Evolutionary conservation across 64 coral and sea anemone genomes (phyloP), one percentile per base, ranked within the genome.

Genomic region (Montipora efflorescens): DNA sequence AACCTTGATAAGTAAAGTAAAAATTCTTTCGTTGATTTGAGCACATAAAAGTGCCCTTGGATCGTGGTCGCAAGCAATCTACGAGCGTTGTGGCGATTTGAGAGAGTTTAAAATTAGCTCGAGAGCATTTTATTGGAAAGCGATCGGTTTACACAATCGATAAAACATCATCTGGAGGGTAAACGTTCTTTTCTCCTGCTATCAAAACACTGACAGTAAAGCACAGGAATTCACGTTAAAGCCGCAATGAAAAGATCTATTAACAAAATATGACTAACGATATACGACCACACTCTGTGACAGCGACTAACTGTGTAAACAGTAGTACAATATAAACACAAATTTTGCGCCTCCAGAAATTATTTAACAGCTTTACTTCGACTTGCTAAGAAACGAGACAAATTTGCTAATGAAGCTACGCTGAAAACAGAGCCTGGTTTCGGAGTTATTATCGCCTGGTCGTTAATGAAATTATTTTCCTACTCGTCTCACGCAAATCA

Each of bases 221-320:
- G 16, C n/a, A 45, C 66, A 71, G 9, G 47, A 86, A 86, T 86
- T 69, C 82, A 86, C 47, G 4, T 69, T 69, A 50, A 71, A 86
- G 45, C 66, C 66, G 19, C 80, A 7, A 66, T 82, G 80, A 82
- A 82, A 82, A 82, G 80, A 20, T 13, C 82, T 71, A 71, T 71
- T 72, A 86, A 72, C 82, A 86, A 86, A 71, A 86, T 64, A 86
- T 71, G 82, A 86, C 71, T 86, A 71, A 86, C 59, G 18, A 86
- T 46, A 8, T 70, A 36, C 48, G 62, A 67, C 8, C 66, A 86
- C 64, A 71, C 45, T 86, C 71, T 86, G 5, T 72, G 44, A 72
- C 82, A 72, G 47, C 20, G 79, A 8, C 6, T 82, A 59, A 71
- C 76, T 47, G 76, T 78, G 47, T 78, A 78, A 45, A 82, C 22